Conservation (phyloP, 2,888 invertebrate genomes). For the Lymantria monacha region DNA sequence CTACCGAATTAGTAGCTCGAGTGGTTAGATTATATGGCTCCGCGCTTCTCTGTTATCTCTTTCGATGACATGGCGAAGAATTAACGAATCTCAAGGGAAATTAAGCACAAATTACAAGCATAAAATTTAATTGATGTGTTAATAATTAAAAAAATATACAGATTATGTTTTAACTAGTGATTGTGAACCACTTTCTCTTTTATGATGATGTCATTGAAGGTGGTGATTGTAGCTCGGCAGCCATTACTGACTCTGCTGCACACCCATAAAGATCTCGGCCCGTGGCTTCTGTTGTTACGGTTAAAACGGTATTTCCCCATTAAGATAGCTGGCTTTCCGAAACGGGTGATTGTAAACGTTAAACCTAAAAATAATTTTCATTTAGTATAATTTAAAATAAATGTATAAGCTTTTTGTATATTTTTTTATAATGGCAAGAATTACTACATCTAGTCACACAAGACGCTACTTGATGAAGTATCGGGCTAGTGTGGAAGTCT, state of each 20-base stretch:
- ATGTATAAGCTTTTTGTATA: not conserved
- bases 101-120: no score
- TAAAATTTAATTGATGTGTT: no score
- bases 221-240: conserved; percentile 10
- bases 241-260: conserved; percentile 12
- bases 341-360: conserved; percentile 10
- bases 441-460: no score
- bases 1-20: no score
- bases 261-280: conserved; percentile 24
- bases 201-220: conserved; percentile 10
- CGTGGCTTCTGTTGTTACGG: conserved; percentile 17
- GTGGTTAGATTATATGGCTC: no score
- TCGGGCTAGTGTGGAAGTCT: no score
- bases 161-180: conserved; percentile 5
- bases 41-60: no score
- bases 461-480: no score
- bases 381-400: not conserved
- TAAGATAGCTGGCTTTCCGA: conserved; percentile 7
- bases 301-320: conserved; percentile 13
- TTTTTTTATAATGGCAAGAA: no score
- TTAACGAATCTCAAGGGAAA: no score
- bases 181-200: conserved; percentile 14
- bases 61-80: no score
- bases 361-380: conserved; percentile 12
- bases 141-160: no score